Evolutionary conservation across 1,140 invertebrate genomes (phyloP), one percentile per base, ranked within the genome.

Genomic region (Drosophila arawakana): DNA sequence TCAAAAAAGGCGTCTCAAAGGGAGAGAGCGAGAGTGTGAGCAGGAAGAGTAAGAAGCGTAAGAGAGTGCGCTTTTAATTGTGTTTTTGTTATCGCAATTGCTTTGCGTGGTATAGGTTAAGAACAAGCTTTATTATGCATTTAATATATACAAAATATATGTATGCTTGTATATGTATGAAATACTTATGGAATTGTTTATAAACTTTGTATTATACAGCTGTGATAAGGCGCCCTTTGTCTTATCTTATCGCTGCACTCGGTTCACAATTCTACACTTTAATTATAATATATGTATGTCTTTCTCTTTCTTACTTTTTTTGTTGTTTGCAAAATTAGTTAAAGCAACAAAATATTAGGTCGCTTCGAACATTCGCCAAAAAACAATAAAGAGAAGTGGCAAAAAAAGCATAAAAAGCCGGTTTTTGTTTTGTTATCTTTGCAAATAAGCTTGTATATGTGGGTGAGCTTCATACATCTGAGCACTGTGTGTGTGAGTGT

Each of bases 341-440:
- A 63, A 66, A 60, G 61, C 50, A 46, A 61, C 44, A 70, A 77
- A 62, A 8, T 69, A 70, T 69, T 75, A 54, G 73, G 68, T 71
- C 72, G 72, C 67, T 41, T 50, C 37, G 21, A 59, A 44, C 54
- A 39, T 2, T 35, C 39, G 46, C 47, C 35, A 60, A 58, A 72
- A 71, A 62, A 25, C 25, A 30, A 30, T 30, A 30, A 30, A 30
- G 25, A 30, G 39, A 62, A 57, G 13, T 18, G 13, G 34, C 37
- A 59, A 67, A 68, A 68, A 67, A 59, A 75, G 65, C 69, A 78
- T 66, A 72, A 81, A 82, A 85, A 85, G 81, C 81, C 82, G 81
- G 81, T 86, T 82, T 71, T 70, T 81, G 74, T 72, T 76, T 78
- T 83, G 76, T 83, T 82, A 82, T 82, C 66, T 79, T 67, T 72